phyloP scores from a whole-genome alignment of 2,113 vertebrate genomes.

The Spheniscus mendiculus region DNA sequence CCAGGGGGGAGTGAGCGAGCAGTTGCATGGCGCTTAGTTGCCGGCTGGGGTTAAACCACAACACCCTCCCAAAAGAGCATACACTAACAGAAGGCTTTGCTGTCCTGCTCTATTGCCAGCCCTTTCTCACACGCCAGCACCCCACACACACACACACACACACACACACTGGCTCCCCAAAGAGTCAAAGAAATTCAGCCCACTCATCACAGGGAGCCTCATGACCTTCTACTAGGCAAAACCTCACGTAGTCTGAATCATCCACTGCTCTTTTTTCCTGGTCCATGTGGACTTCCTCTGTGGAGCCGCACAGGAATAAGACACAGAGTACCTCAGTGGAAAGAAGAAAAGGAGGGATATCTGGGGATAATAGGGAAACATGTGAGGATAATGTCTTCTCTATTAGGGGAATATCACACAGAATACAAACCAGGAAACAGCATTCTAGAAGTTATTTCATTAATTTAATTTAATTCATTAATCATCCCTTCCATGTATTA shows the following conservation, averaged over 20 bases:
- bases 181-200: neutral
- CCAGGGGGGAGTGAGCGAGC: too few relatives aligned
- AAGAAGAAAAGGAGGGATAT: neutral
- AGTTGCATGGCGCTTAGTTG: too few relatives aligned
- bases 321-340: neutral
- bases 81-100: neutral
- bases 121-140: neutral
- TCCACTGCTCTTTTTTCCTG: neutral
- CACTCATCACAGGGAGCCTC: neutral
- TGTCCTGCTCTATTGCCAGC: neutral
- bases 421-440: neutral
- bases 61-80: neutral
- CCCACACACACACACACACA: fast-evolving
- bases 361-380: neutral
- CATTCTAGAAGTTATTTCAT: neutral
- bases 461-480: neutral
- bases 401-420: neutral
- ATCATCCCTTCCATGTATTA: neutral
- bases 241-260: fast-evolving
- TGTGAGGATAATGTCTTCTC: neutral
- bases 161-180: neutral
- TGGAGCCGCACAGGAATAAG: neutral
- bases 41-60: too few relatives aligned
- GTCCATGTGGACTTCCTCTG: neutral
- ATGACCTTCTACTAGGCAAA: neutral